Percentiles rank a stretch among this genome's conserved stretches.
Conservation (phyloP, 2,888 invertebrate genomes). For the Hyles lineata region DNA sequence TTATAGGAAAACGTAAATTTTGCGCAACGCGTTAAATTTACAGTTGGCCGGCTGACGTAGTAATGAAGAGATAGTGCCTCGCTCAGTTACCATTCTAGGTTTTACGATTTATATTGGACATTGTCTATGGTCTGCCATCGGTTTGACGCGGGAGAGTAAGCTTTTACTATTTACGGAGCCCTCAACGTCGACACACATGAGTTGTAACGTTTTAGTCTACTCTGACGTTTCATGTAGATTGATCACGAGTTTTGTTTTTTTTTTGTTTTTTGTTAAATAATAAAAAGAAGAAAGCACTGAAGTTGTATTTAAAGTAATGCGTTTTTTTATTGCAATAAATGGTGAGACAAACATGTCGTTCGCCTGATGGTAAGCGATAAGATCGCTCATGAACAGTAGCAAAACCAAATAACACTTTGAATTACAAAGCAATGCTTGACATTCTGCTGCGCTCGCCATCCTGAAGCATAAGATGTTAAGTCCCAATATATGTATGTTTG, state of each 20-base stretch:
- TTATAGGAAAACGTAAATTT: slow-evolving; percentile 56
- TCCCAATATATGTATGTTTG: too few species aligned
- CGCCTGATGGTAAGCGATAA: too few species aligned
- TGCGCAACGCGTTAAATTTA: slow-evolving; percentile 50
- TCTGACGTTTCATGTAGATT: background rate
- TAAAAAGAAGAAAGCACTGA: too few species aligned
- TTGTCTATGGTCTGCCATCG: slow-evolving; percentile 27
- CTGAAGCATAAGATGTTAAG: too few species aligned
- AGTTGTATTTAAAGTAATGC: too few species aligned
- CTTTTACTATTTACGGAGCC: slow-evolving; percentile 8
- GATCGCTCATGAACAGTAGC: too few species aligned
- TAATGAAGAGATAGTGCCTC: slow-evolving; percentile 51
- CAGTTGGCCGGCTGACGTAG: slow-evolving; percentile 49
- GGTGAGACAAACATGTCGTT: too few species aligned
- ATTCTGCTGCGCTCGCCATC: too few species aligned
- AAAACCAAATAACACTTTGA: too few species aligned
- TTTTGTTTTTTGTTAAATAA: too few species aligned
- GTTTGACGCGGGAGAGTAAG: slow-evolving; percentile 1
- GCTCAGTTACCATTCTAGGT: slow-evolving; percentile 54
- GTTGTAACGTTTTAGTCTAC: background rate
- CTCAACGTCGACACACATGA: slow-evolving; percentile 5
- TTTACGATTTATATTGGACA: slow-evolving; percentile 50
- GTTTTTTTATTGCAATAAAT: too few species aligned
- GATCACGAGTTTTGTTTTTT: background rate
- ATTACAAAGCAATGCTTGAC: too few species aligned